A percentile compares a stretch with the other conserved stretches of the same genome.
phyloP scores from a whole-genome alignment of 2,888 invertebrate species.

The Cremastinae sp. region DNA sequence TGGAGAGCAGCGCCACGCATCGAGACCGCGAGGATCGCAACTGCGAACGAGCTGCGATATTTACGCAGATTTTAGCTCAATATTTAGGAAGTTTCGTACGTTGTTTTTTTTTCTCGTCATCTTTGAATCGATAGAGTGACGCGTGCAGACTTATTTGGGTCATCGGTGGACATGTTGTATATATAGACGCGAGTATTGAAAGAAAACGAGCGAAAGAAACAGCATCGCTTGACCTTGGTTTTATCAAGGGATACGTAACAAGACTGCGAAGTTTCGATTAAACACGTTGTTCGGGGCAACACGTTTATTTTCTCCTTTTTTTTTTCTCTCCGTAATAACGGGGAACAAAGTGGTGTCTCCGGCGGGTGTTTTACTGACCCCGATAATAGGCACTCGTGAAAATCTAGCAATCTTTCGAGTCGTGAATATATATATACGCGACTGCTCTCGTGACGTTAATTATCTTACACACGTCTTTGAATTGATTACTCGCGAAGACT shows the following conservation, averaged over 20 bases:
- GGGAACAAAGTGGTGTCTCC: background rate
- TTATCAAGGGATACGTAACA: constrained; percentile 32
- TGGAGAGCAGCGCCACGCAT: too few species aligned
- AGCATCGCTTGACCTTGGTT: constrained; percentile 45
- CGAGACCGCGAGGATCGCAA: too few species aligned
- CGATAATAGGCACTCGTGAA: background rate
- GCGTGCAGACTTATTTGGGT: too few species aligned
- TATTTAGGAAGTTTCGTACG: too few species aligned
- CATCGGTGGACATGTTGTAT: too few species aligned
- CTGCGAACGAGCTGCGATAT: too few species aligned
- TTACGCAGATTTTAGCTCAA: too few species aligned
- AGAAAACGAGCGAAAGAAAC: constrained; percentile 17
- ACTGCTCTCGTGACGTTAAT: constrained; percentile 3
- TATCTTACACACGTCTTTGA: constrained; percentile 21
- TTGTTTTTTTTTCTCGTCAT: too few species aligned
- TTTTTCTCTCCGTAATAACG: constrained; percentile 45
- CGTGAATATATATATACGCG: background rate
- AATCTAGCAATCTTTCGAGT: background rate
- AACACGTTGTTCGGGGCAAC: constrained; percentile 73
- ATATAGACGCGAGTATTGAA: background rate
- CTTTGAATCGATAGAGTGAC: too few species aligned
- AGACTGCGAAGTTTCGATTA: constrained; percentile 67
- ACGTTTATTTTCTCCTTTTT: too few species aligned
- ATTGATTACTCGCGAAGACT: constrained; percentile 17
- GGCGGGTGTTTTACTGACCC: constrained; percentile 30